A percentile compares a stretch with the other conserved stretches of the same genome.
Evolutionary conservation across 2,113 vertebrate species (phyloP).

Genomic region (Lipophrys pholis): DNA sequence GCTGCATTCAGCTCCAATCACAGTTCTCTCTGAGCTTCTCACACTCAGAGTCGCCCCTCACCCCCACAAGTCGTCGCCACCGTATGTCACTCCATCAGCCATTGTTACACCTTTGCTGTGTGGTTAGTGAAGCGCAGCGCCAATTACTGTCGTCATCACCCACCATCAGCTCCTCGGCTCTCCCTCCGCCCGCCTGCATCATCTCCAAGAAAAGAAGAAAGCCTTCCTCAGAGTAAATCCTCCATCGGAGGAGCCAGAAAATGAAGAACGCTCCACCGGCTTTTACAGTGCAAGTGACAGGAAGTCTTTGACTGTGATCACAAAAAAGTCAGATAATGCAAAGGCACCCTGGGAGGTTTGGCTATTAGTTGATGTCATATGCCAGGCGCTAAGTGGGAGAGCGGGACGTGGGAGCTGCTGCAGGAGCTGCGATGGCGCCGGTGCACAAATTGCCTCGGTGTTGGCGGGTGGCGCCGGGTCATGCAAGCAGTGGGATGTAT

Average conservation of each 20-base stretch:
- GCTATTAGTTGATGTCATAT: constrained; percentile 24
- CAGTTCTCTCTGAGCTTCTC: background rate
- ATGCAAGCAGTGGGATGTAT: constrained; percentile 14
- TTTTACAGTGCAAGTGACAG: constrained; percentile 40
- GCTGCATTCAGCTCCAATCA: background rate
- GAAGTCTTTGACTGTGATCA: constrained; percentile 28
- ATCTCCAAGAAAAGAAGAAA: constrained; percentile 54
- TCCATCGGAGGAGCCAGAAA: constrained; percentile 37
- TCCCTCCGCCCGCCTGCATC: constrained; percentile 29
- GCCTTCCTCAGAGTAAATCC: constrained; percentile 42
- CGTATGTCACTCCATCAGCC: constrained; percentile 57
- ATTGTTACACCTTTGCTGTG: constrained; percentile 64
- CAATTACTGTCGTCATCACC: constrained; percentile 62
- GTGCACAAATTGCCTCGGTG: background rate
- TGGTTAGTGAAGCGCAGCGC: constrained; percentile 58
- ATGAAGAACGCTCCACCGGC: constrained; percentile 28
- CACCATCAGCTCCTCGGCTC: constrained; percentile 17
- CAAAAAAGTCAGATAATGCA: constrained; percentile 31
- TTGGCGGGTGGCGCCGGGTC: constrained; percentile 11
- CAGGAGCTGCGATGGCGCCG: constrained; percentile 9
- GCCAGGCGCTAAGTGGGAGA: background rate
- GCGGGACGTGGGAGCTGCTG: constrained; percentile 13
- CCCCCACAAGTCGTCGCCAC: background rate
- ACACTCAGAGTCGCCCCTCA: background rate
- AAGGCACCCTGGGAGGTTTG: constrained; percentile 5